Evolutionary conservation across 2,797 vertebrate species (phyloP).

Genomic region (Siniperca undulata): DNA sequence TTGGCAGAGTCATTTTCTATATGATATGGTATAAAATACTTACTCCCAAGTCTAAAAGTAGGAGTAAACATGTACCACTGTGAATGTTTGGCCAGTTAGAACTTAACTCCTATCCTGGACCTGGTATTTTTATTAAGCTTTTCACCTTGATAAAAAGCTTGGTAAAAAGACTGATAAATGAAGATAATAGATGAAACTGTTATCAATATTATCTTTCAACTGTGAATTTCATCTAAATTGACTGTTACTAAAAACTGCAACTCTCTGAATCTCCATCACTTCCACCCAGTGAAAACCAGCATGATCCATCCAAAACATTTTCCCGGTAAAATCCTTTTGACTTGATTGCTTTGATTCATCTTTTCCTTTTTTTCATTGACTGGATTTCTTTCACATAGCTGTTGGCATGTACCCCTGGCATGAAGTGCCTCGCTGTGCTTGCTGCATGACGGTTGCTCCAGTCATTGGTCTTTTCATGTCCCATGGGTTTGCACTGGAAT

Average conservation of each 20-base stretch:
- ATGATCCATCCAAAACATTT: constrained; percentile 22
- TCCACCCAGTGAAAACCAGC: constrained; percentile 16
- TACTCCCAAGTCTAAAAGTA: background rate
- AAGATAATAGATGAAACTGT: background rate
- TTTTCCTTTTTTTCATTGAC: constrained; percentile 47
- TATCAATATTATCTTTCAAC: background rate
- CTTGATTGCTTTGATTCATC: constrained; percentile 29
- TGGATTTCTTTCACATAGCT: constrained; percentile 68
- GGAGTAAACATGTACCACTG: background rate
- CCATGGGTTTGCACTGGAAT: constrained; percentile 64
- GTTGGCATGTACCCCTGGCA: constrained; percentile 77
- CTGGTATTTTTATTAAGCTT: background rate
- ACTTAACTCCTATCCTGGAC: background rate
- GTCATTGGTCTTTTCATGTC: constrained; percentile 68
- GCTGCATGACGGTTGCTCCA: constrained; percentile 80
- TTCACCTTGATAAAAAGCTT: background rate
- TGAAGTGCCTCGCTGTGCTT: constrained; percentile 77
- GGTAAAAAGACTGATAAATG: background rate
- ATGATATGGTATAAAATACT: too few species aligned
- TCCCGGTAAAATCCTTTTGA: constrained; percentile 5
- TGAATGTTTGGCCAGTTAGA: constrained; percentile 12
- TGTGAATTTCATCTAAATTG: constrained; percentile 1
- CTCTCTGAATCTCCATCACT: constrained; percentile 8
- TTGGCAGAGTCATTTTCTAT: background rate
- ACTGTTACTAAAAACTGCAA: background rate